Evolutionary conservation across 2,797 vertebrate genomes (phyloP), one percentile per base, ranked within the genome.

Genomic region (Lacerta bilineata): DNA sequence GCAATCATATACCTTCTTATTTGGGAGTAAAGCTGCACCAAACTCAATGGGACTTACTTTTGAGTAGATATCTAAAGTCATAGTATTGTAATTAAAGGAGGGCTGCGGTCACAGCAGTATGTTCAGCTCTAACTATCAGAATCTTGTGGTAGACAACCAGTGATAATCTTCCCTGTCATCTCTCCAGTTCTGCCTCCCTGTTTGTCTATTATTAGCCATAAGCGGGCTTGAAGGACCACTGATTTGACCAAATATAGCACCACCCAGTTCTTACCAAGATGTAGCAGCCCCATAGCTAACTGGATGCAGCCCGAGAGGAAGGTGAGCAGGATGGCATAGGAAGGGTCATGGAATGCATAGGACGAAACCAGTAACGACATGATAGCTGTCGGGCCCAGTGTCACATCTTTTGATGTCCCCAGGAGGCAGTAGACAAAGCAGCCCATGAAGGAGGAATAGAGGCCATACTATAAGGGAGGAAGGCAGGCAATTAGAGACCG

Each of bases 391-490:
- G 99, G 99, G 55, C 99, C 99, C 95, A 99, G 95, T 0, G 98
- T 99, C 94, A 99, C 96, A 0, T 99, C 99, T 93, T 99, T 99
- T 25, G 99, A 98, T 0, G 98, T 99, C 87, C 99, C 99, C 91
- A 99, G 96, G n/a, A 99, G 18, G 86, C 97, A 97, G 95, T 99
- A 99, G 78, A 99, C 95, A 18, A 99, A 99, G 82, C 98, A 98
- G 27, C 99, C 99, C 97, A 98, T 96, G 94, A 99, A 99, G 74
- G 98, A 98, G 0, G 99, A 99, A 83, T 99, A 99, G 76, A 99
- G 97, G 25, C 99, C 99, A 0, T 97, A 99, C 99, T 99, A 97
- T 64, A 13, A 50, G 55, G 83, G 13, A 2, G 20, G 83, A 90
- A 91, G 15, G 86, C 3, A 71, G 1, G 2, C 20, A 0, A 3